Base-by-base conservation (phyloP, 2,888 invertebrate species). In the Octonoba sinensis region DNA sequence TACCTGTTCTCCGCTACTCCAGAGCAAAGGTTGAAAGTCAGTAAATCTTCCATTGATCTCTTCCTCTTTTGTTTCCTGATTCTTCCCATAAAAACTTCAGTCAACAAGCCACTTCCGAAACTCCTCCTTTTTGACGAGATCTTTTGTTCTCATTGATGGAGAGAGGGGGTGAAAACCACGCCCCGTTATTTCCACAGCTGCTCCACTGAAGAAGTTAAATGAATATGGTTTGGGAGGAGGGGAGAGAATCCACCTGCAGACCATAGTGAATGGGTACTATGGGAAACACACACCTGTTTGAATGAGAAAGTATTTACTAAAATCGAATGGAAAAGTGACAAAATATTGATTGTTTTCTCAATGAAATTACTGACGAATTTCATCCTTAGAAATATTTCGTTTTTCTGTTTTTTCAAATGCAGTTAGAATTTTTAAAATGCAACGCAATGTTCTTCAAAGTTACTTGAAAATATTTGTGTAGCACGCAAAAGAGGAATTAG, bases 71-170 rank as follows among this genome's bases (percentile, higher is more conserved):
- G 44, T 64, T 64, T 64, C 20, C 18, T 15, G 13, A 27, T 15
- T 20, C 6, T 66, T 66, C 13, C 24, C 51, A 54, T 51, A 24
- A 24, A 51, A 49, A 51, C 18, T 64, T 62, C 49, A 54, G 62
- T 62, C 64, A 72, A 72, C 72, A 64, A 72, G 49, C 11, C 62
- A 51, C 46, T 72, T 72, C 72, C 64, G 49, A 36, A 62, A 72
- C 62, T 44, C 49, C 72, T 51, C 72, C 72, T 54, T 47, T 36
- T 27, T 12, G 24, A 46, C 20, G 16, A 20, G 65, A 22, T 24
- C 44, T 49, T 65, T 65, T 65, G 65, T 65, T 65, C 65, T 47
- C 22, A 65, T 65, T 65, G 65, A 65, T 46, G 49, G 49, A 65
- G 49, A 65, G 6, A 24, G 65, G 49, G 49, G 70, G 46, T 24